A percentile compares a stretch with the other conserved stretches of the same genome.
Conservation (phyloP, 2,797 vertebrate genomes). For the Tamandua tetradactyla region DNA sequence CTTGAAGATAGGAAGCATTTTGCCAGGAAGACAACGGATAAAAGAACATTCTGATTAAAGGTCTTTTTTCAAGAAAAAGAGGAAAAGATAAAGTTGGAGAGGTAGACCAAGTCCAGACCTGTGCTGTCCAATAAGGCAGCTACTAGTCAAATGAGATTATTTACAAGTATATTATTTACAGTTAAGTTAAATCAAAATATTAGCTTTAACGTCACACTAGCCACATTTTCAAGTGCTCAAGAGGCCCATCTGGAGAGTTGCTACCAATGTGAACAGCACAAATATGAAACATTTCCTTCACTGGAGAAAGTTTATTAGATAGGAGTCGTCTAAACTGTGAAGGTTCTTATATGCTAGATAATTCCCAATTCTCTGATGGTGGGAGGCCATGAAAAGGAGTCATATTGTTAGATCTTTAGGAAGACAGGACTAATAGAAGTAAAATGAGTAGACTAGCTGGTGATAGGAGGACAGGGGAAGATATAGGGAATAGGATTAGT, state of each 20-base stretch:
- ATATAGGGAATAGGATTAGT: not conserved
- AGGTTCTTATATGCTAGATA: not conserved
- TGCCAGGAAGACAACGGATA: not conserved
- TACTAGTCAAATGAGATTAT: not conserved
- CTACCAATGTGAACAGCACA: not conserved
- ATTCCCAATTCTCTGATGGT: not conserved
- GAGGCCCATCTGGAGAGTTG: not conserved
- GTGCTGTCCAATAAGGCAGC: not conserved
- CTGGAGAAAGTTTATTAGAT: not conserved
- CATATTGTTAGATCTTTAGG: not conserved
- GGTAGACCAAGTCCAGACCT: not conserved
- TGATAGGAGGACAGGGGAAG: not conserved
- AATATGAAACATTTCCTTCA: not conserved
- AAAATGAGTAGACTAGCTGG: not conserved
- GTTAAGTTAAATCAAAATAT: no score
- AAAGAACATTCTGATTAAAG: not conserved
- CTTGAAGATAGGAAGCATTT: not conserved
- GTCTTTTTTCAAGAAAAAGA: not conserved
- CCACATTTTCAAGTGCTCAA: not conserved
- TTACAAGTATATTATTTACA: not conserved
- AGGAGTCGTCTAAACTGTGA: not conserved
- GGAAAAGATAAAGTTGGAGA: not conserved
- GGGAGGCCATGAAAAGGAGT: not conserved
- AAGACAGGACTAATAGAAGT: not conserved
- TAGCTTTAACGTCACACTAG: not conserved